Evolutionary conservation across 1,140 invertebrate species (phyloP).

Genomic region (Pseudomyrmex dendroicus): DNA sequence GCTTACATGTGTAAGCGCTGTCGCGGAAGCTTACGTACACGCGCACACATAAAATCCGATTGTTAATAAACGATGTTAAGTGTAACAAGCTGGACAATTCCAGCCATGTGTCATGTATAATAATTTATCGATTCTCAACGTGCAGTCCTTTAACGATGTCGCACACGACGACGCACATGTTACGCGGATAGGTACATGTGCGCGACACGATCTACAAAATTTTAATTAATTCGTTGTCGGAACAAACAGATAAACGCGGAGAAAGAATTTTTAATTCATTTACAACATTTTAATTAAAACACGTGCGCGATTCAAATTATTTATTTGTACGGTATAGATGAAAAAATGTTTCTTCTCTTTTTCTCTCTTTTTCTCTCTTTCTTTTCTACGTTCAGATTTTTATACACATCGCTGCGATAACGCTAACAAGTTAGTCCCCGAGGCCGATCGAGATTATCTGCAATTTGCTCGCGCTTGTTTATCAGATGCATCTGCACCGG

Average conservation of each 20-base stretch:
- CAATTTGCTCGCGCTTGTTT: neutral
- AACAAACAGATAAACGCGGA: neutral
- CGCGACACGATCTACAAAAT: neutral
- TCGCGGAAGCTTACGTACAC: neutral
- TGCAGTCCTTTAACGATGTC: neutral
- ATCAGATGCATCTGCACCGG: constrained; percentile 5
- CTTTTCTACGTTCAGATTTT: neutral
- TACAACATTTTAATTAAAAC: too few relatives aligned
- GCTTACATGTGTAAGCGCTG: too few relatives aligned
- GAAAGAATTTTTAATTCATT: too few relatives aligned
- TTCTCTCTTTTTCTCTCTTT: too few relatives aligned
- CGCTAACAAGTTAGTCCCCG: neutral
- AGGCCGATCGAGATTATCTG: constrained; percentile 18
- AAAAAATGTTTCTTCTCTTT: too few relatives aligned
- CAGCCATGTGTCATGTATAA: neutral
- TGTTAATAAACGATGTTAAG: constrained; percentile 19
- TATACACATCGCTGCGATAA: constrained; percentile 1
- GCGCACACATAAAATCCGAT: neutral
- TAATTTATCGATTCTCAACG: constrained; percentile 22
- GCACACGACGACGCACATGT: neutral
- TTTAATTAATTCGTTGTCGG: constrained; percentile 8
- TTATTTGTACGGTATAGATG: too few relatives aligned
- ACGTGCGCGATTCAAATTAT: too few relatives aligned
- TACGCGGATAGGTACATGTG: neutral
- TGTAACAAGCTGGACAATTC: neutral